Base-by-base conservation (phyloP, 1,140 invertebrate species). In the Lepidurus apus region DNA sequence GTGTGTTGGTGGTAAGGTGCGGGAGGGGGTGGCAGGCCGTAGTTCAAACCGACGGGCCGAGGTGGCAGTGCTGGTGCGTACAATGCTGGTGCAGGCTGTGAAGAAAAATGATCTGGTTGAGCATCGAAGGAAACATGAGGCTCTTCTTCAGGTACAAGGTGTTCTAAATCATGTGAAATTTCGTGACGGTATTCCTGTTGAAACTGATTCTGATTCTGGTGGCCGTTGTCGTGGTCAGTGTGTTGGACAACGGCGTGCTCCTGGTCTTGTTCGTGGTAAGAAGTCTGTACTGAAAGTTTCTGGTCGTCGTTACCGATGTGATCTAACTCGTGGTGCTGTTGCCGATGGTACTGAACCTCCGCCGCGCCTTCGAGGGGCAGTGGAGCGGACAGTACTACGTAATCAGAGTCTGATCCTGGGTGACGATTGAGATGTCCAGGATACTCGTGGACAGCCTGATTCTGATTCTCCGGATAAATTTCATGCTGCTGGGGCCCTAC, bases 61-160 rank as follows among this genome's bases (percentile, higher is more conserved):
- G 44, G 76, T 77, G 65, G 17, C 17, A 24, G 76, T 42, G 45
- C 17, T 44, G 76, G 24, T 74, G 74, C 74, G 11, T 42, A 42
- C 7, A 10, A 7, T 75, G 74, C 24, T 75, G 74, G 11, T 77
- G 76, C 53, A 65, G 8, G 53, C 53, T 65, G 53, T 65, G 53
- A 65, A 65, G 53, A 65, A 65, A 65, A 65, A 65, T 11, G 13
- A 65, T 65, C 53, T n/a, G 21, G 13, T 65, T 65, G 53, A 34
- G 34, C 34, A 34, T 34, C 34, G 34, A 34, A 34, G 34, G 34
- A 34, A 34, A 34, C 2, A 34, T 34, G 34, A 65, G 53, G 53
- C 2, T 65, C 53, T 65, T 21, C 21, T 13, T 65, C 53, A 13
- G 53, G 17, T 7, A 65, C 8, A 65, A n/a, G 17, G 53, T 21